Base-by-base conservation (phyloP, 2,797 vertebrate genomes). In the Melanogrammus aeglefinus region DNA sequence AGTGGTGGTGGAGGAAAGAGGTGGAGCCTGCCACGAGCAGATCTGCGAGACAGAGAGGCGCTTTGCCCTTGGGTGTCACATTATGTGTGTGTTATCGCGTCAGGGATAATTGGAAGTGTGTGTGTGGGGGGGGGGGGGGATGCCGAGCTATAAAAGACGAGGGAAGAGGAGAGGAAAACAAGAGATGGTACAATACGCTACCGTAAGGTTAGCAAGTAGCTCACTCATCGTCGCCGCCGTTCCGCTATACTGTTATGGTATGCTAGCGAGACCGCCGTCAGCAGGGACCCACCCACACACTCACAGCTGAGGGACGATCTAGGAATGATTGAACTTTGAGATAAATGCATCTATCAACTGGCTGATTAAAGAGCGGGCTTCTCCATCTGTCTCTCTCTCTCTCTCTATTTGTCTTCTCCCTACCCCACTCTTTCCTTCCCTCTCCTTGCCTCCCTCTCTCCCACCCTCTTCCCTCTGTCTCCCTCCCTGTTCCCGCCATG, bases 41-140 rank as follows among this genome's bases (percentile, higher is more conserved):
- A 74, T 84, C 87, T 86, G 84, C 80, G 76, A 80, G 86, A 84
- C 80, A 63, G 85, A 89, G 87, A 79, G 76, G 84, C 84, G 73
- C 57, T 88, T 93, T 93, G 91, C 90, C 91, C 90, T 94, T 92
- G 91, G 86, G 88, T 91, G 91, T 91, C 91, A 91, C 90, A 94
- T 94, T 93, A 93, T 90, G 90, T 86, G 89, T 92, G n/a, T 92
- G 57, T 63, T 93, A 93, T 93, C 91, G 92, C 86, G 85, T 92
- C 93, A 91, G 87, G 90, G 90, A 87, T 94, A 92, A 94, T 94
- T 94, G 92, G 86, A 92, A 91, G 90, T 90, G 91, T 92, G n/a
- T n/a, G n/a, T n/a, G n/a, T n/a, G n/a, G n/a, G n/a, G n/a, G n/a
- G 89, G 90, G 82, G 90, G 72, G 72, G 85, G 63, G 93, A 94